Evolutionary conservation across 2,888 invertebrate species (phyloP), one percentile per base, ranked within the genome.

Genomic region (Drymonia ruficornis): DNA sequence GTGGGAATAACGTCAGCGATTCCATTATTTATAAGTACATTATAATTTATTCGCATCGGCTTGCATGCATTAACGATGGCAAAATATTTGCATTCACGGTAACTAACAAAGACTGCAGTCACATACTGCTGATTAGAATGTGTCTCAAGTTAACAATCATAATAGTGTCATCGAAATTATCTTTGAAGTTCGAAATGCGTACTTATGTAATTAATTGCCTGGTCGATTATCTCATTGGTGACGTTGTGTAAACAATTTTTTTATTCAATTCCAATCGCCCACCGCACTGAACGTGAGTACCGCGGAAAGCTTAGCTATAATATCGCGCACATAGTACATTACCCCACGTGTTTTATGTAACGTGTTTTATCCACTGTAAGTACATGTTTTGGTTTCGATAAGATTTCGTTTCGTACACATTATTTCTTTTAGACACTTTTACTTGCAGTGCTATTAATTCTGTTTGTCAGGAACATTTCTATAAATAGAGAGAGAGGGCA

Each of bases 401-500:
- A 36, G 36, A 36, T 36, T 13, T n/a, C 5, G 11, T 2, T 31
- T 23, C 1, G 13, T 36, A 36, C n/a, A n/a, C n/a, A 36, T n/a
- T 13, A 36, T 36, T 36, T n/a, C 36, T 13, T 36, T 3, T 31
- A 31, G 13, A 36, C 5, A 13, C 13, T n/a, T 36, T 36, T 36
- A 36, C 31, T 11, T 31, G 31, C 2, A 31, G n/a, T n/a, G 36
- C 11, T 4, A 16, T 40, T 16, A 16, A 40, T 16, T 45, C 9
- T 28, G 45, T 59, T 44, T 50, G 52, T 53, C 59, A 64, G 61
- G 64, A 70, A 62, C 59, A 53, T 56, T 53, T 69, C 74, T 81
- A 81, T 83, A 79, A 76, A 83, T 80, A 85, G 78, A 81, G 78
- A 79, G 78, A 77, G 82, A 81, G 78, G 82, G 82, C 74, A 72